Conservation (phyloP, 1,140 invertebrate species). For the Forficula auricularia region DNA sequence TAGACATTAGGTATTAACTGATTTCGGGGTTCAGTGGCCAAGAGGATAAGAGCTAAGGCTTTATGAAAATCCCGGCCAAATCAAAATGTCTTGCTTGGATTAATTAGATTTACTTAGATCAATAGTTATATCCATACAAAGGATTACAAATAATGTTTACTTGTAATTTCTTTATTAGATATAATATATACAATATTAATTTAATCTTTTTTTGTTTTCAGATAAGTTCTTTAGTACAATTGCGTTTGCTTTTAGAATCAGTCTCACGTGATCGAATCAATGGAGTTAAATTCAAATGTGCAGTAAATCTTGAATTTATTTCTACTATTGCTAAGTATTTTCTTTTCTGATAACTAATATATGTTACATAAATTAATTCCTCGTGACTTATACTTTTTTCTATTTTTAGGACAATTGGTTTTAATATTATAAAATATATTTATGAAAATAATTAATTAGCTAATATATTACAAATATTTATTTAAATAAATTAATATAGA, state of each 20-base stretch:
- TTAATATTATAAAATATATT: constrained; percentile 56
- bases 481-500: too few relatives aligned
- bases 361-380: neutral
- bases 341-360: constrained; percentile 1
- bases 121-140: too few relatives aligned
- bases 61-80: too few relatives aligned
- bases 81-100: too few relatives aligned
- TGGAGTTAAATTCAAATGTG: constrained; percentile 52
- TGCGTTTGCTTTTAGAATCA: constrained; percentile 41
- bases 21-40: too few relatives aligned
- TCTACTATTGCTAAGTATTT: constrained; percentile 37
- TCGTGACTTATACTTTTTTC: constrained; percentile 6
- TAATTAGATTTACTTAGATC: too few relatives aligned
- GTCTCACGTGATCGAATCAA: constrained; percentile 45
- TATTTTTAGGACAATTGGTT: constrained; percentile 36
- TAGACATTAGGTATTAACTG: too few relatives aligned
- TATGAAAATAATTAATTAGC: constrained; percentile 40
- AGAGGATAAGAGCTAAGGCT: too few relatives aligned
- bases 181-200: constrained; percentile 3
- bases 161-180: too few relatives aligned
- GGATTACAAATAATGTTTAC: too few relatives aligned
- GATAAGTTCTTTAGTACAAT: constrained; percentile 45
- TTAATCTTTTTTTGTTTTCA: constrained; percentile 10
- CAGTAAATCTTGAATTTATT: constrained; percentile 50
- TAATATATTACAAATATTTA: too few relatives aligned